A percentile compares a stretch with the other conserved stretches of the same genome.
phyloP scores from a whole-genome alignment of 2,797 vertebrate genomes.

The Zenarchopterus dispar region DNA sequence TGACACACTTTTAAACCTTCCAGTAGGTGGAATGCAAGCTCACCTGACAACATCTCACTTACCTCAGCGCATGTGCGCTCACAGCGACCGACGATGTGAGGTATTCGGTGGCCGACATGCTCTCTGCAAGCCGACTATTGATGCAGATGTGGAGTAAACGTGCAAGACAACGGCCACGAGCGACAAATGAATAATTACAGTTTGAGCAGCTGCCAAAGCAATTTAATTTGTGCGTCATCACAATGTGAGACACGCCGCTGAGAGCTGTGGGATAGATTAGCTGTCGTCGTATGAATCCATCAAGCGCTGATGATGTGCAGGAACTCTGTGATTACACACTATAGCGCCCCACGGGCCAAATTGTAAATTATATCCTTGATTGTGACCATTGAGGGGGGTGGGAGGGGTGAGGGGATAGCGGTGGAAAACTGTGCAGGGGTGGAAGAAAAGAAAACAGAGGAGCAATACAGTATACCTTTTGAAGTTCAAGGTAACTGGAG shows the following conservation, averaged over 20 bases:
- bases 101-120: conserved; percentile 53
- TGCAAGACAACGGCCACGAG: conserved; percentile 31
- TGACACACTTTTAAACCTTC: conserved; percentile 56
- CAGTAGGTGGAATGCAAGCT: conserved; percentile 47
- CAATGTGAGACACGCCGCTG: conserved; percentile 25
- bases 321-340: conserved; percentile 68
- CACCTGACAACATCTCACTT: conserved; percentile 53
- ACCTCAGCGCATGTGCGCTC: conserved; percentile 31
- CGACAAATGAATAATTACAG: conserved; percentile 61
- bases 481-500: conserved; percentile 58
- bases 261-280: conserved; percentile 41
- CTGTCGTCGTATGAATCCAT: conserved; percentile 46
- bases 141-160: conserved; percentile 58
- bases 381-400: conserved; percentile 49
- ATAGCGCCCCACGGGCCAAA: conserved; percentile 49
- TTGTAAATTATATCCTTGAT: conserved; percentile 67
- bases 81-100: conserved; percentile 50
- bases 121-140: conserved; percentile 35
- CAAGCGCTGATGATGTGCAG: conserved; percentile 58
- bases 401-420: conserved; percentile 33
- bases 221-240: conserved; percentile 51
- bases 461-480: conserved; percentile 51
- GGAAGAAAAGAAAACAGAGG: conserved; percentile 49
- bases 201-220: conserved; percentile 44
- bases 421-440: conserved; percentile 26